A percentile compares a stretch with the other conserved stretches of the same genome.
Conservation (phyloP, 2,113 vertebrate species). For the Mobula birostris region DNA sequence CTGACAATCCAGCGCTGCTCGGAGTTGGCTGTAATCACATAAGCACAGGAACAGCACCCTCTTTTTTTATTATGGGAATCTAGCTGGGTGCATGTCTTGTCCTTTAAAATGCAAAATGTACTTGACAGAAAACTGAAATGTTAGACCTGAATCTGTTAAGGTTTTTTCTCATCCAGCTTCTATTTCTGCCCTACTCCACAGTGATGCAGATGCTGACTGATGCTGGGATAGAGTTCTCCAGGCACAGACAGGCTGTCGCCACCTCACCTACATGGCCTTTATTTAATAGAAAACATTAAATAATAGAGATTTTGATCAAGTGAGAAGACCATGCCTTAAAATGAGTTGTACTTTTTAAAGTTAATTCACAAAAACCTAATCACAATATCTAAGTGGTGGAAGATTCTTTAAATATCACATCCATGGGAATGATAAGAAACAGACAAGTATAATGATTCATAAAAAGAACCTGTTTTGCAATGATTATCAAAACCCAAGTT, state of each 20-base stretch:
- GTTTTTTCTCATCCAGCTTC: neutral
- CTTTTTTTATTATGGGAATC: neutral
- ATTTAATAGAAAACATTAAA: neutral
- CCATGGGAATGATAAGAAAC: neutral
- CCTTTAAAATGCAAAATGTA: neutral
- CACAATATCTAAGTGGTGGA: neutral
- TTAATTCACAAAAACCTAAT: neutral
- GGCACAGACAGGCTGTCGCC: neutral
- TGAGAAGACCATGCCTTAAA: neutral
- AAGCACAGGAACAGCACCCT: neutral
- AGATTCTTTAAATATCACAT: neutral
- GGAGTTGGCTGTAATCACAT: neutral
- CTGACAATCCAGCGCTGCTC: neutral
- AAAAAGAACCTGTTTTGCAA: neutral
- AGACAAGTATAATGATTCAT: neutral
- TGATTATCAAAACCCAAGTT: neutral
- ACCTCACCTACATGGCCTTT: neutral
- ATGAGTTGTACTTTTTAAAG: neutral
- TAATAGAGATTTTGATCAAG: neutral
- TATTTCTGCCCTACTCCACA: neutral
- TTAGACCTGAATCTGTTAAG: neutral
- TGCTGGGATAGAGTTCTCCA: neutral
- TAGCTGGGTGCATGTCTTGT: neutral
- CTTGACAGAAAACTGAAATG: neutral
- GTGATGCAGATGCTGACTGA: neutral